Evolutionary conservation across 2,888 invertebrate species (phyloP).

Genomic region (Yponomeuta malinellus): DNA sequence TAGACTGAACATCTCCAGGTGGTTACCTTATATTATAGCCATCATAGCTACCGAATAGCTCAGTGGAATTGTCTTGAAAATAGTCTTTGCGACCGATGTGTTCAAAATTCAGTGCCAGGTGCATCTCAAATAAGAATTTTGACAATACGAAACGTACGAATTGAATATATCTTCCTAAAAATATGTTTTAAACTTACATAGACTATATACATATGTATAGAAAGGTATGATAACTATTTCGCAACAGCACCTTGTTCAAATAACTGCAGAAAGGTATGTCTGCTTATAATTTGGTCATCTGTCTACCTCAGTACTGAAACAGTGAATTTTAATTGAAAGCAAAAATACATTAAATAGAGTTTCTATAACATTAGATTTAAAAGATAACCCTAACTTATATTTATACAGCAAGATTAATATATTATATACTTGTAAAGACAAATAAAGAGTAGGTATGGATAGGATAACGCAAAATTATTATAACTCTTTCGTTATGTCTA

Average conservation of each 20-base stretch:
- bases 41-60: not conserved
- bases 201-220: not conserved
- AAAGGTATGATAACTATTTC: not conserved
- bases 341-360: not conserved
- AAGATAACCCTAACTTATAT: not conserved
- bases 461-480: not conserved
- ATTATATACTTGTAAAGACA: not conserved
- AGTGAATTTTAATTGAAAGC: not conserved
- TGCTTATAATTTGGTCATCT: constrained; percentile 1
- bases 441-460: not conserved
- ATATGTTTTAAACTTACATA: not conserved
- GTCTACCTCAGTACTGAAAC: constrained; percentile 5
- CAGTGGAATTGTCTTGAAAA: not conserved
- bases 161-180: not conserved
- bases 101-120: constrained; percentile 51
- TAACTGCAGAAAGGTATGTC: not conserved
- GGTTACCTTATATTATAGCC: no score
- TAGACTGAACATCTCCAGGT: no score
- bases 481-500: not conserved
- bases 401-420: not conserved
- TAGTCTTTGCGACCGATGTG: constrained; percentile 37
- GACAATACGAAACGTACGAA: constrained; percentile 31
- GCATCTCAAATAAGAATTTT: constrained; percentile 25
- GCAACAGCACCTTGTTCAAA: not conserved
- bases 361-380: not conserved